These are phyloP conservation scores for Choloepus didactylus DNA, from an alignment of 2,797 vertebrate genomes.

Conservation along the genomic window DNA sequence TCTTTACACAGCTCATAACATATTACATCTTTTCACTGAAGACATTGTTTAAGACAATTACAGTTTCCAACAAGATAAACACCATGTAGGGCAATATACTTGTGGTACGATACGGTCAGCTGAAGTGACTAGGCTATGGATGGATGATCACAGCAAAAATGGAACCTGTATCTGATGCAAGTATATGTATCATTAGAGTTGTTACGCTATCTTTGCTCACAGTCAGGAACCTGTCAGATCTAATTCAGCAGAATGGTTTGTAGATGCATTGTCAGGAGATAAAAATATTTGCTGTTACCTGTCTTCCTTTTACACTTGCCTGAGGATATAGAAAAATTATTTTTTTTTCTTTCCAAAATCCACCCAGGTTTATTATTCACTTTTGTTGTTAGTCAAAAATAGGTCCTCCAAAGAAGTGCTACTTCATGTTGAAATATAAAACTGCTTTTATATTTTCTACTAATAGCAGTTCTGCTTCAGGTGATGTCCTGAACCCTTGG, in stretches of 20 bases:
- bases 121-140: slow-evolving; percentile 65
- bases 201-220: slow-evolving; percentile 76
- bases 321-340: slow-evolving; percentile 63
- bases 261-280: slow-evolving; percentile 68
- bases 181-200: slow-evolving; percentile 66
- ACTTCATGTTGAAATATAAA: slow-evolving; percentile 60
- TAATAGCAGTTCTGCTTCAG: slow-evolving; percentile 64
- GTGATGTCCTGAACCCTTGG: slow-evolving; percentile 41
- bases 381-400: slow-evolving; percentile 71
- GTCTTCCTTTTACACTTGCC: slow-evolving; percentile 64
- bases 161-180: slow-evolving; percentile 72
- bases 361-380: slow-evolving; percentile 48
- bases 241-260: slow-evolving; percentile 64
- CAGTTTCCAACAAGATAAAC: slow-evolving; percentile 75
- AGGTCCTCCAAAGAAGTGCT: background rate
- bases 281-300: slow-evolving; percentile 57
- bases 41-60: slow-evolving; percentile 69
- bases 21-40: slow-evolving; percentile 62
- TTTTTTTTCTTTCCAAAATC: slow-evolving; percentile 63
- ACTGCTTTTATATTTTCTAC: slow-evolving; percentile 69
- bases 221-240: slow-evolving; percentile 75
- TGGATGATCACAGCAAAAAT: slow-evolving; percentile 74
- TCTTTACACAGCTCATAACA: slow-evolving; percentile 72
- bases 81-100: slow-evolving; percentile 65
- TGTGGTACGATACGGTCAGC: slow-evolving; percentile 45